Conservation (phyloP, 1,140 invertebrate genomes). For the Meloidogyne exigua region DNA sequence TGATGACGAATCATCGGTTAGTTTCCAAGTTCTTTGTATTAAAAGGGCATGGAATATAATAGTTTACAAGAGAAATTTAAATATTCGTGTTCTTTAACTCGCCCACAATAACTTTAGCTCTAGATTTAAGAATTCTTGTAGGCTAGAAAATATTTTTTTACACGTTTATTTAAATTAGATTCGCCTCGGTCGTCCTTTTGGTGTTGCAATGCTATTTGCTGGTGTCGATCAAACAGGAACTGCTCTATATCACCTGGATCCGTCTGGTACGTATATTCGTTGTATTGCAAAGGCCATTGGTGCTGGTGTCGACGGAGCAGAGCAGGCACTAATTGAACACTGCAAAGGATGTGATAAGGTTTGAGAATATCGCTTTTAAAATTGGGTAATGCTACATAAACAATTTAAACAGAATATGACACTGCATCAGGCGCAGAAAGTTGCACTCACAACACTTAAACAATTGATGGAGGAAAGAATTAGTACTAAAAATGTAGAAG, state of each 20-base stretch:
- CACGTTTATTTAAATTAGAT: constrained; percentile 36
- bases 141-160: background rate
- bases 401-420: constrained; percentile 79
- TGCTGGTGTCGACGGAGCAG: constrained; percentile 96
- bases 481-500: constrained; percentile 94
- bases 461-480: constrained; percentile 99
- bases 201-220: constrained; percentile 78
- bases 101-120: too few species aligned
- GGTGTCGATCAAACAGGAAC: constrained; percentile 70
- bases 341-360: constrained; percentile 81
- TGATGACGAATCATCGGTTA: constrained; percentile 85
- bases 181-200: constrained; percentile 86
- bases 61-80: too few species aligned
- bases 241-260: constrained; percentile 87
- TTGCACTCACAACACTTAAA: constrained; percentile 89
- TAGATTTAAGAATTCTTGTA: too few species aligned
- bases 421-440: constrained; percentile 87
- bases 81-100: too few species aligned
- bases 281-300: constrained; percentile 99
- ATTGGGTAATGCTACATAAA: too few species aligned
- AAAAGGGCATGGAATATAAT: too few species aligned
- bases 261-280: constrained; percentile 91
- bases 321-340: constrained; percentile 86
- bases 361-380: constrained; percentile 25
- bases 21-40: background rate